A percentile compares a stretch with the other conserved stretches of the same genome.
phyloP scores from a whole-genome alignment of 2,797 vertebrate genomes.

The Cyclopterus lumpus region DNA sequence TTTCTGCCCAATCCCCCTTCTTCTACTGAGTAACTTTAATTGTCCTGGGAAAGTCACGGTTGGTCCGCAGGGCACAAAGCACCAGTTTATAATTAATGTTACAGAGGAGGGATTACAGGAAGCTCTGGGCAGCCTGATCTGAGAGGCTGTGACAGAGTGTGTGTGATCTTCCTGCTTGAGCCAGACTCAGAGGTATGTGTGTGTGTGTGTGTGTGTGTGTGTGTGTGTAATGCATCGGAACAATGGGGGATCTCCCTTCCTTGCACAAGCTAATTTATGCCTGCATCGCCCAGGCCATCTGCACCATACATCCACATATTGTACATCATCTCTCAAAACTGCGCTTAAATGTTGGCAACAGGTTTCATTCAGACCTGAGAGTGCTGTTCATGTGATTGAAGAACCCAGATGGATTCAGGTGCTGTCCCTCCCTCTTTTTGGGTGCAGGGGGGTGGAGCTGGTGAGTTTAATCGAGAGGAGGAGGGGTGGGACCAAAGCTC shows the following conservation, averaged over 20 bases:
- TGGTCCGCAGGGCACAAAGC: slow-evolving; percentile 85
- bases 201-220: slow-evolving; percentile 23
- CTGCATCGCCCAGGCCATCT: slow-evolving; percentile 64
- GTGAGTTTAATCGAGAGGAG: slow-evolving; percentile 43
- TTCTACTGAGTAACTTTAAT: slow-evolving; percentile 94
- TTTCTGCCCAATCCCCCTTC: slow-evolving; percentile 81
- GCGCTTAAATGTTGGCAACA: slow-evolving; percentile 66
- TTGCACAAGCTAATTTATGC: slow-evolving; percentile 70
- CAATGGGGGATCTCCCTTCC: slow-evolving; percentile 66
- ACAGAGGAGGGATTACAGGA: slow-evolving; percentile 90
- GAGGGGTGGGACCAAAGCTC: slow-evolving; percentile 55
- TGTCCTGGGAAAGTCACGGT: slow-evolving; percentile 96
- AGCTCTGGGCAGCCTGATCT: slow-evolving; percentile 87
- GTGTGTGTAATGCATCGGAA: slow-evolving; percentile 74
- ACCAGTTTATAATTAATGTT: slow-evolving; percentile 94
- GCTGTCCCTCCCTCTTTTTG: slow-evolving; percentile 49
- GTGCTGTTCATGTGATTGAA: slow-evolving; percentile 44
- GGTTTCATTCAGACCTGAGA: slow-evolving; percentile 62
- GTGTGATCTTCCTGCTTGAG: slow-evolving; percentile 78
- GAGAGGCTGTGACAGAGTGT: slow-evolving; percentile 78
- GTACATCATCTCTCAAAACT: slow-evolving; percentile 43
- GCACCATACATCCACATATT: slow-evolving; percentile 40
- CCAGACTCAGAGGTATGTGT: slow-evolving; percentile 43
- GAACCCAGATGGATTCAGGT: slow-evolving; percentile 38
- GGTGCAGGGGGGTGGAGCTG: slow-evolving; percentile 31